Percentiles rank a stretch among this genome's conserved stretches.
Conservation (phyloP, 2,113 vertebrate species). For the Carlito syrichta region DNA sequence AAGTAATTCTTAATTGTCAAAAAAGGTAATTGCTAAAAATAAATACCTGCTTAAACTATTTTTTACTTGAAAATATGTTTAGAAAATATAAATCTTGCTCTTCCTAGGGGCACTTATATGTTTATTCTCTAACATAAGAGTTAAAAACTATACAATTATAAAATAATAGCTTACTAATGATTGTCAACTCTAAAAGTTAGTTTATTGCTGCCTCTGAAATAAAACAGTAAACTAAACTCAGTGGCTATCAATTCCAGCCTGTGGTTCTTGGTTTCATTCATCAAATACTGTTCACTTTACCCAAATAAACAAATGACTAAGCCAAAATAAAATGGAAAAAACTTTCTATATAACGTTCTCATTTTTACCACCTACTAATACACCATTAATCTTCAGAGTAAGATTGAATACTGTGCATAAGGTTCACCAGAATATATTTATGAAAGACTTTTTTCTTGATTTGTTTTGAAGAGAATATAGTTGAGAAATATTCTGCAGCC, state of each 20-base stretch:
- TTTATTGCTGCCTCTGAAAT: not conserved
- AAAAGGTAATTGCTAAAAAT: not conserved
- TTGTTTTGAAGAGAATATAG: not conserved
- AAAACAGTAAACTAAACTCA: not conserved
- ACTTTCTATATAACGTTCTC: not conserved
- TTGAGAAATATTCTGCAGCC: not conserved
- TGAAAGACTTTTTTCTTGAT: not conserved
- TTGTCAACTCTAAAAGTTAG: not conserved
- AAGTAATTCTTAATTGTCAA: not conserved
- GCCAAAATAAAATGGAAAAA: not conserved
- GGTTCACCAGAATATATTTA: not conserved
- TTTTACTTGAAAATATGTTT: not conserved
- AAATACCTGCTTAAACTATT: not conserved
- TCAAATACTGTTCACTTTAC: not conserved
- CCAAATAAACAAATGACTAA: slow-evolving; percentile 8
- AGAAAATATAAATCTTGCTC: not conserved
- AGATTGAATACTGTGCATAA: not conserved
- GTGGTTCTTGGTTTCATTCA: not conserved
- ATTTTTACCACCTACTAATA: not conserved
- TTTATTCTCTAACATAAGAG: slow-evolving; percentile 1
- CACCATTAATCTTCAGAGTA: not conserved
- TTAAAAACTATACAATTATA: not conserved
- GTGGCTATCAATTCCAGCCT: not conserved
- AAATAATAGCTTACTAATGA: not conserved
- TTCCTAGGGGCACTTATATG: not conserved